Base-by-base conservation (phyloP, 2,113 vertebrate genomes). In the Zosterops japonicus region DNA sequence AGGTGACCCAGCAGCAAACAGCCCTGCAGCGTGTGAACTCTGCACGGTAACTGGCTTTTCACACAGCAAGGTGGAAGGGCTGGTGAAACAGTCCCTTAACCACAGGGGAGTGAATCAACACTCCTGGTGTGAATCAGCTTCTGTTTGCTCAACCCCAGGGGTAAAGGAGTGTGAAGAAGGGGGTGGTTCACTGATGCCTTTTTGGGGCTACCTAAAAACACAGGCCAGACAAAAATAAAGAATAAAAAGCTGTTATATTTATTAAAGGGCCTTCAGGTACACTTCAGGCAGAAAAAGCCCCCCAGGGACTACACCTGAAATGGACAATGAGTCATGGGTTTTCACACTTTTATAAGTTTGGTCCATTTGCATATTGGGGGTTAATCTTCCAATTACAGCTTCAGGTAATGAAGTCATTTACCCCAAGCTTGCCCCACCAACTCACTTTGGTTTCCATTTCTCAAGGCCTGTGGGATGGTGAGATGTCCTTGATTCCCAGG, bases 281-380 rank as follows among this genome's bases (percentile, higher is more conserved):
- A 11, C 2, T 52, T 64, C 0, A 2, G 29, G 18, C 23, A 63
- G 29, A 78, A 78, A 41, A 52, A 63, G 8, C 29, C 6, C 13
- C 8, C 8, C 47, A 33, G 5, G 9, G 12, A 3, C 24, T 53
- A 10, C 14, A 53, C 6, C 23, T 18, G 42, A 52, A 64, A 52
- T n/a, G 29, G n/a, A 24, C 2, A 1, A 36, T 0, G 3, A 1
- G 9, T 39, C 25, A 46, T 4, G 3, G 20, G 8, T 63, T 41
- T 74, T 41, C 14, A 42, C 19, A 28, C 13, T n/a, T 63, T 41
- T 22, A 10, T 42, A 42, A 41, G 4, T 78, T 52, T 78, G 47
- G 29, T 28, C 6, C 4, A n/a, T 52, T 42, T 64, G 8, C 24
- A 28, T n/a, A 13, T 28, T 13, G 6, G 11, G 9, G 18, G 8